Percentiles rank a stretch among this genome's conserved stretches.
Evolutionary conservation across 2,888 invertebrate species (phyloP).

Genomic region (Patella depressa): DNA sequence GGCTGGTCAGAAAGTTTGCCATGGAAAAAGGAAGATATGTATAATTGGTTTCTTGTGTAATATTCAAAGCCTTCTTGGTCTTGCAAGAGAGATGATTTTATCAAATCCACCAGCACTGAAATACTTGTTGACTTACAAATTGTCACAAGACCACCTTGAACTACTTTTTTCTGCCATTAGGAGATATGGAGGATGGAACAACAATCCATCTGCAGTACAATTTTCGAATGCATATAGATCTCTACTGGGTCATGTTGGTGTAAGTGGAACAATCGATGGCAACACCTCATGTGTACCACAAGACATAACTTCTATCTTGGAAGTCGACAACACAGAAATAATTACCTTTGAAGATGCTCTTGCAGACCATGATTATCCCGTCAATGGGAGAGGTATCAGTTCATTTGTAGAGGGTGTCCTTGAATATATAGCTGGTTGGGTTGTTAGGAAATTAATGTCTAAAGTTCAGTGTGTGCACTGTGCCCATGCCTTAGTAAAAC

Average conservation of each 20-base stretch:
- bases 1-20: conserved; percentile 1
- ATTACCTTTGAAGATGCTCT: background rate
- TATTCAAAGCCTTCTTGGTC: background rate
- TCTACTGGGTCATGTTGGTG: conserved; percentile 14
- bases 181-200: conserved; percentile 14
- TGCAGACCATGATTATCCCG: background rate
- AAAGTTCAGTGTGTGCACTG: background rate
- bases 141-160: conserved; percentile 21
- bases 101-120: background rate
- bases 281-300: background rate
- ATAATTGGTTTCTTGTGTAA: conserved; percentile 16
- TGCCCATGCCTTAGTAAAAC: background rate
- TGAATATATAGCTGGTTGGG: background rate
- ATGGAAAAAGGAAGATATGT: conserved; percentile 11
- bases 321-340: conserved; percentile 6
- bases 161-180: conserved; percentile 14
- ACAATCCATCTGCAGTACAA: conserved; percentile 15
- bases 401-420: background rate
- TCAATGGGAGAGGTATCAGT: background rate
- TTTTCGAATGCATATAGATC: conserved; percentile 10
- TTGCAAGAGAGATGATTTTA: background rate
- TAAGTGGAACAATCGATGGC: background rate
- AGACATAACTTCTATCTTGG: background rate
- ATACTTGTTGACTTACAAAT: conserved; percentile 16
- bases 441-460: background rate